A percentile compares a stretch with the other conserved stretches of the same genome.
Conservation (phyloP, 1,140 invertebrate species). For the Bathynomus jamesi region DNA sequence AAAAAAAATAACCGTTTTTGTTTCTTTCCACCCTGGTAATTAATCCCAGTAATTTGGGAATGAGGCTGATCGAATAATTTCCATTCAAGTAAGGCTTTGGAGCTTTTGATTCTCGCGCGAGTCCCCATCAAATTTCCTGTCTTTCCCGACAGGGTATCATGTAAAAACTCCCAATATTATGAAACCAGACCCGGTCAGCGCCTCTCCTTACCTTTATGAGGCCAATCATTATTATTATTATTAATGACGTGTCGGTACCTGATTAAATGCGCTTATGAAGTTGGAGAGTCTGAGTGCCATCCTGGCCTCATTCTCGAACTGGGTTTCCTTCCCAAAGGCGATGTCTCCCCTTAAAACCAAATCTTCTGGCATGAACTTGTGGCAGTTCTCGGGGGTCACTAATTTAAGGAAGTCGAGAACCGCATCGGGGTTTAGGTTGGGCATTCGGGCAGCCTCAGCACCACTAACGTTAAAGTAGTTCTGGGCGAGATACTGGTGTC, state of each 20-base stretch:
- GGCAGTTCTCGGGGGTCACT: constrained; percentile 64
- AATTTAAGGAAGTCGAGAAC: constrained; percentile 64
- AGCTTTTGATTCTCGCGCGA: too few relatives aligned
- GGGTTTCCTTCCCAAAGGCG: constrained; percentile 71
- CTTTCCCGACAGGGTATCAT: background rate
- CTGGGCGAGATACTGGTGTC: constrained; percentile 18
- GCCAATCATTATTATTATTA: too few relatives aligned
- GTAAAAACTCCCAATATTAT: too few relatives aligned
- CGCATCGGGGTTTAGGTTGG: constrained; percentile 63
- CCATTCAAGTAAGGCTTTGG: too few relatives aligned
- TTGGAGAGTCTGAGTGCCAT: constrained; percentile 90
- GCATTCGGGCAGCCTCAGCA: constrained; percentile 52
- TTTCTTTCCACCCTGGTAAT: too few relatives aligned
- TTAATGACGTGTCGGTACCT: too few relatives aligned
- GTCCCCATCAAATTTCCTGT: too few relatives aligned
- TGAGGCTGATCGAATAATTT: too few relatives aligned
- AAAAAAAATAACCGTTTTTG: too few relatives aligned
- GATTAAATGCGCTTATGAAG: constrained; percentile 87
- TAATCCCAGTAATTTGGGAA: too few relatives aligned
- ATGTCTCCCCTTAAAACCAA: constrained; percentile 72
- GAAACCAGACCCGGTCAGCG: background rate
- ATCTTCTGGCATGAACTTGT: constrained; percentile 52
- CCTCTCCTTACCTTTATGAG: too few relatives aligned
- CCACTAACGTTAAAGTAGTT: constrained; percentile 44
- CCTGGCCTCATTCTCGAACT: constrained; percentile 89